These are phyloP conservation scores for Dunckerocampus dactyliophorus DNA, from an alignment of 2,113 vertebrate species.

Conservation along the genomic window DNA sequence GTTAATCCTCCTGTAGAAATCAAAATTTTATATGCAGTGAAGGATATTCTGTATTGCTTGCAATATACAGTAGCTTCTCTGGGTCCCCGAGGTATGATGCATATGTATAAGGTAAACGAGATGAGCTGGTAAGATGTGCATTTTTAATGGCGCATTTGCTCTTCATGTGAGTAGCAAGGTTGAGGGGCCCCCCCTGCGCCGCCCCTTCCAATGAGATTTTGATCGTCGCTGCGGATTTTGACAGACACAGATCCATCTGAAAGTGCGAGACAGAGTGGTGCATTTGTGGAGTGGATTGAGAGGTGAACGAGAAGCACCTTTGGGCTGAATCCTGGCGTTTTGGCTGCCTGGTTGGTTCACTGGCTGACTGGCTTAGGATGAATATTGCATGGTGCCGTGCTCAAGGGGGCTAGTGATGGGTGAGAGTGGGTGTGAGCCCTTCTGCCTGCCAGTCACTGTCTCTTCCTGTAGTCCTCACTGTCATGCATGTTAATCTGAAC, in stretches of 20 bases:
- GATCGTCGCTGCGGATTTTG: conserved; percentile 60
- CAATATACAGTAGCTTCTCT: conserved; percentile 53
- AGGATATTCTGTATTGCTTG: conserved; percentile 61
- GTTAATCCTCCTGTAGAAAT: conserved; percentile 51
- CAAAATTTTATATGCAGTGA: conserved; percentile 67
- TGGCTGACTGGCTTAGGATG: conserved; percentile 62
- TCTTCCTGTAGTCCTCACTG: conserved; percentile 30
- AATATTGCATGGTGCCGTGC: conserved; percentile 64
- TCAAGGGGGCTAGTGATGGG: conserved; percentile 57
- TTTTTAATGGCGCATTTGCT: conserved; percentile 76
- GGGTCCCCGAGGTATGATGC: conserved; percentile 70
- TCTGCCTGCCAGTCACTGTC: conserved; percentile 34
- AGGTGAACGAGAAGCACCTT: conserved; percentile 58
- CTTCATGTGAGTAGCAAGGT: conserved; percentile 66
- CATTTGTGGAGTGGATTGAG: conserved; percentile 60
- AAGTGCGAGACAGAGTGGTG: conserved; percentile 44
- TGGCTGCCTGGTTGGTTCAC: conserved; percentile 55
- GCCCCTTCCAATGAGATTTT: conserved; percentile 49
- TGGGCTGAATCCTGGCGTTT: conserved; percentile 60
- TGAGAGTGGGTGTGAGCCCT: conserved; percentile 38
- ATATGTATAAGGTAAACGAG: conserved; percentile 74
- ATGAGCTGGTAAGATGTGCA: conserved; percentile 70
- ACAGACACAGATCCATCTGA: conserved; percentile 59
- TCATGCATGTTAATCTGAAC: conserved; percentile 22
- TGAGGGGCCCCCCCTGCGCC: conserved; percentile 36